Conservation (phyloP, 2,113 vertebrate species). For the Phrynosoma blainvillii region DNA sequence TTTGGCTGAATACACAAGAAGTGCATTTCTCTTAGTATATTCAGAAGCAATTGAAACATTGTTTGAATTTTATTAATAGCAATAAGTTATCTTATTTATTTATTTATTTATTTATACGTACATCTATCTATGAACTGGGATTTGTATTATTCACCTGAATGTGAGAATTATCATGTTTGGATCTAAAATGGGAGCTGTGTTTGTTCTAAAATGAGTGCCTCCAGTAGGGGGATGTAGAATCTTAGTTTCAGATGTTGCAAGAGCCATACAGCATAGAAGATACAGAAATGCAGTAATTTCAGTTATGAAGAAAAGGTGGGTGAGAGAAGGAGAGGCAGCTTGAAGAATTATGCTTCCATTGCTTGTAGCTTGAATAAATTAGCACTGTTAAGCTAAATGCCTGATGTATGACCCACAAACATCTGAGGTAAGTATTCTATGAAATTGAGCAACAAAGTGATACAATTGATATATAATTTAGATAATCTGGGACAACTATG, state of each 20-base stretch:
- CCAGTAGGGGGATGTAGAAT: constrained; percentile 69
- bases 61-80: not conserved
- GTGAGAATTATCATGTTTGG: not conserved
- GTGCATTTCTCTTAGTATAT: not conserved
- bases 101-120: not conserved
- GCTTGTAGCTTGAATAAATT: constrained; percentile 39
- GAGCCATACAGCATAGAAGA: not conserved
- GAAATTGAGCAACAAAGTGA: constrained; percentile 27
- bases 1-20: not conserved
- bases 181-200: not conserved
- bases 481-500: constrained; percentile 2
- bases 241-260: constrained; percentile 41
- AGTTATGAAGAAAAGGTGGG: not conserved
- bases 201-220: constrained; percentile 49
- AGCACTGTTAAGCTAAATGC: constrained; percentile 19
- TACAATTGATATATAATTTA: constrained; percentile 33
- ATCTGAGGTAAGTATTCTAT: constrained; percentile 5
- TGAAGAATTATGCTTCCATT: constrained; percentile 34
- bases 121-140: not conserved
- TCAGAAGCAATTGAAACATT: constrained; percentile 1
- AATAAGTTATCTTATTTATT: not conserved
- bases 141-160: not conserved
- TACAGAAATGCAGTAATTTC: constrained; percentile 13
- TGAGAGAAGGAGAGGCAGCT: not conserved
- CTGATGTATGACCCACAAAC: constrained; percentile 30